A percentile compares a stretch with the other conserved stretches of the same genome.
Evolutionary conservation across 2,888 invertebrate species (phyloP).

Genomic region (Cephus nigrinus): DNA sequence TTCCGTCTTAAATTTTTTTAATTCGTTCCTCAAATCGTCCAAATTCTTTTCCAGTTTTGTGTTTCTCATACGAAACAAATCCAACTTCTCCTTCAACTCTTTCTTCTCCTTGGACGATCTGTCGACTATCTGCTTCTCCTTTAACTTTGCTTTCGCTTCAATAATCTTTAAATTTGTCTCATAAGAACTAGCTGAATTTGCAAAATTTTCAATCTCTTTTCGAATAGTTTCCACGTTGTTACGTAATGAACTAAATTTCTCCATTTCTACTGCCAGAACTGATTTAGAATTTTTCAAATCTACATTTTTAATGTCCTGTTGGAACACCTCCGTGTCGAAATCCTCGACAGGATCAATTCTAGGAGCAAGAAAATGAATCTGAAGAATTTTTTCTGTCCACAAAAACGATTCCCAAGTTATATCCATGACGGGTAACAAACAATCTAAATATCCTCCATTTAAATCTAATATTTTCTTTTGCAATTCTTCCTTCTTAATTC

Average conservation of each 20-base stretch:
- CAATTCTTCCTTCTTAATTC: constrained; percentile 39
- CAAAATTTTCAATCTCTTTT: constrained; percentile 39
- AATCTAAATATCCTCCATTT: constrained; percentile 25
- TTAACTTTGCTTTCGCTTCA: constrained; percentile 19
- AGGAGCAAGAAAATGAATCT: not conserved
- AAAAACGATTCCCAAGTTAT: constrained; percentile 35
- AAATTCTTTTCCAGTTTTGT: constrained; percentile 52
- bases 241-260: constrained; percentile 23
- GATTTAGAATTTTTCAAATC: constrained; percentile 21
- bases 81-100: constrained; percentile 48
- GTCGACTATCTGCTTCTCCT: constrained; percentile 40
- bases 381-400: constrained; percentile 33
- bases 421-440: constrained; percentile 29
- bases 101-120: constrained; percentile 44
- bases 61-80: constrained; percentile 43
- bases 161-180: constrained; percentile 29
- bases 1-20: constrained; percentile 37
- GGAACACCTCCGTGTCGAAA: not conserved
- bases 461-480: constrained; percentile 40
- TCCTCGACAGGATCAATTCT: not conserved
- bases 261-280: constrained; percentile 29
- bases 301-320: not conserved
- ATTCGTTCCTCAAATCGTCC: constrained; percentile 44
- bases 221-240: constrained; percentile 26
- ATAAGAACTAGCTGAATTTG: constrained; percentile 29